These are phyloP conservation scores for Triplophysa dalaica DNA, from an alignment of 2,113 vertebrate genomes.

Conservation along the genomic window DNA sequence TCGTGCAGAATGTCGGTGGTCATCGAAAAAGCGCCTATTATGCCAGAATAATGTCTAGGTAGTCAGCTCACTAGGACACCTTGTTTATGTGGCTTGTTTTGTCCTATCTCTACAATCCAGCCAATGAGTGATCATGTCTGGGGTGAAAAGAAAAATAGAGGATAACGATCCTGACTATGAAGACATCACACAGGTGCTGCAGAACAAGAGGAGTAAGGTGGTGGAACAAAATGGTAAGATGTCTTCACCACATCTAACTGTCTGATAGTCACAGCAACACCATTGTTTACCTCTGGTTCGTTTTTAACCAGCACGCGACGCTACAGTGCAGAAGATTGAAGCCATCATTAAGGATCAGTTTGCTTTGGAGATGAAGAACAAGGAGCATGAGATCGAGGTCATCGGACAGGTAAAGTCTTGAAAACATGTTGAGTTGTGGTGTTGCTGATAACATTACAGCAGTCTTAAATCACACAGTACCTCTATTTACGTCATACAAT, in stretches of 20 bases:
- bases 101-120: not conserved
- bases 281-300: not conserved
- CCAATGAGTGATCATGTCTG: slow-evolving; percentile 81
- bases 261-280: not conserved
- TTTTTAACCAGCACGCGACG: slow-evolving; percentile 82
- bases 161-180: slow-evolving; percentile 95
- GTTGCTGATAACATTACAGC: no score
- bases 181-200: slow-evolving; percentile 82
- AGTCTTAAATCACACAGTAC: no score
- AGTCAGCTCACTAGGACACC: not conserved
- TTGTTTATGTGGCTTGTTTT: slow-evolving; percentile 3
- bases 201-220: slow-evolving; percentile 87
- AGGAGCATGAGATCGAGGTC: slow-evolving; percentile 97
- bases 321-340: slow-evolving; percentile 94
- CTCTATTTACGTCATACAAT: not conserved
- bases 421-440: not conserved
- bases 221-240: slow-evolving; percentile 86
- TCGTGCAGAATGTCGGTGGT: not conserved
- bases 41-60: not conserved
- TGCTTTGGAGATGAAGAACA: slow-evolving; percentile 95
- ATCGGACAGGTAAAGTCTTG: slow-evolving; percentile 89
- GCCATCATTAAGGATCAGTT: slow-evolving; percentile 95
- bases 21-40: not conserved
- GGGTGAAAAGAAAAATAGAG: slow-evolving; percentile 89
- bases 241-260: not conserved